Base-by-base conservation (phyloP, 2,113 vertebrate genomes). In the Eleginops maclovinus region DNA sequence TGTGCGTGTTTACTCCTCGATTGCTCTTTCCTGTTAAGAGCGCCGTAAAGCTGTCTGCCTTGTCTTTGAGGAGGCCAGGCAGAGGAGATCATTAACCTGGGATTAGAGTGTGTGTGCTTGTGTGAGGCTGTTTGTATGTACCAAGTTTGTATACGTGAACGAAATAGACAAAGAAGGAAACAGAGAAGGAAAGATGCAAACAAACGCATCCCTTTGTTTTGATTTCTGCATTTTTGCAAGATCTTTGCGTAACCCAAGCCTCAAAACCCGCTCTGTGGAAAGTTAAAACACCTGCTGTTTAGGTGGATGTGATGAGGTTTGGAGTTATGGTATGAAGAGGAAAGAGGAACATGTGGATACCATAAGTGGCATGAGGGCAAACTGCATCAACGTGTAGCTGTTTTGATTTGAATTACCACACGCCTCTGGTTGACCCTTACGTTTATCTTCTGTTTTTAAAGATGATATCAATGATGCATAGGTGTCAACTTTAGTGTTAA, bases 11-110 rank as follows among this genome's bases (percentile, higher is more conserved):
- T 49, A 22, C 36, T 58, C 53, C 50, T 28, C 7, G 53, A 1
- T 54, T 0, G 5, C 72, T 73, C 40, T 69, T 41, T 69, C 36
- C 41, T 56, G 49, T 67, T 61, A 22, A 64, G 75, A 62, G 61
- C 22, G 6, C 58, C 22, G 13, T 82, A 76, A 85, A 74, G 17
- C 77, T 87, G 82, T 84, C 79, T 64, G 62, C 41, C 72, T 82
- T 71, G 65, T 82, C 75, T 82, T 56, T 19, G 46, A 82, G 58
- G 68, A 78, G 69, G 59, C 59, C 47, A 70, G 1, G 15, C 51
- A 80, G 78, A 78, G 60, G 76, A 87, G 77, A 85, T 89, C 85
- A 87, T 84, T 84, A 88, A 85, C 77, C 53, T 54, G 67, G 81
- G 84, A 82, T 78, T 60, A 66, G 69, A 55, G 77, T 71, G 47